Base-by-base conservation (phyloP, 2,888 invertebrate species). In the Anodontia alba region DNA sequence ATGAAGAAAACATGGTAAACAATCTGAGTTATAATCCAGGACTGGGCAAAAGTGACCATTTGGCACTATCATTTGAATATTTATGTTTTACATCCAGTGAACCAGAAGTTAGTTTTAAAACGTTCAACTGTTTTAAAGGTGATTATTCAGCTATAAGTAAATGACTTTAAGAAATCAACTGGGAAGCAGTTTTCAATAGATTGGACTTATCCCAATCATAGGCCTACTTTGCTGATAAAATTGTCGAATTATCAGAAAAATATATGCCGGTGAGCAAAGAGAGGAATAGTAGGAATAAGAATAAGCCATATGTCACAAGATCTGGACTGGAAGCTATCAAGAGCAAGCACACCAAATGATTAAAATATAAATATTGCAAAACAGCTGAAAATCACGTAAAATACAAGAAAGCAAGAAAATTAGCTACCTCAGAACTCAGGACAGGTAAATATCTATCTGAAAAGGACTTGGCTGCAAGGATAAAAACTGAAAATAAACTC, bases 301-400 rank as follows among this genome's bases (percentile, higher is more conserved):
- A 49, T 49, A 49, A 10, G 5, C 26, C 57, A 23, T 10, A 23
- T 23, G 29, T 7, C 7, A 29, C 3, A 3, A 57, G 29, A 57
- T 20, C 8, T 8, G 8, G 5, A 10, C 26, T 10, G 7, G 57
- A 57, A 29, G 57, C 57, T 57, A 57, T 57, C 5, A 57, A 67
- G 10, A 67, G 8, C n/a, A 36, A 67, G 10, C 20, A 67, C 8
- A 31, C n/a, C 2, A 42, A 36, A 38, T 67, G 67, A 36, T n/a
- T 38, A 8, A 67, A 67, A 20, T 67, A 67, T n/a, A 67, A 67
- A 15, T 36, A 67, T 20, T 67, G 38, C 20, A 67, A 29, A 36
- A 38, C 36, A 38, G 36, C 33, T 8, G 42, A 36, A 67, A 67
- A 36, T 8, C 36, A 17, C 42, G 23, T 36, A 1, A 36, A 3